Evolutionary conservation across 2,888 invertebrate genomes (phyloP), one percentile per base, ranked within the genome.

Genomic region (Shargacucullia verbasci): DNA sequence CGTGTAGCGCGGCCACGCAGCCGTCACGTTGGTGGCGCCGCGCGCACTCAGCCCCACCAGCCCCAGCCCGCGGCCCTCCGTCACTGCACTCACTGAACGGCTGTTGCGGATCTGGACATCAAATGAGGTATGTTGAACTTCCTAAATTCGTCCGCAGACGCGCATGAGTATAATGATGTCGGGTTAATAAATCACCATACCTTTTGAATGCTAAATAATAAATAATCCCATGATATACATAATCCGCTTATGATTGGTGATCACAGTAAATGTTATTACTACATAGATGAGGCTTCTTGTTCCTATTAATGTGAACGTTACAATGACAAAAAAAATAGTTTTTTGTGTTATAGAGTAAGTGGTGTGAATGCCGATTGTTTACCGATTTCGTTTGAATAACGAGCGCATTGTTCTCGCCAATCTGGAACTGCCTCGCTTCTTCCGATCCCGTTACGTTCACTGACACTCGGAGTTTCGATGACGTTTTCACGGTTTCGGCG

Each of bases 1-100:
- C 43, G 96, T 97, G 88, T 98, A 98, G 68, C 97, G 94, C 2
- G 98, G 98, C 95, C 97, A 97, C 33, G 97, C 96, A 25, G 97
- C 98, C 11, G 98, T 98, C 3, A 98, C 97, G 82, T 98, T 97
- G 59, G 98, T 95, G 86, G 97, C 97, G 81, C 97, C 98, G 41
- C 95, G 95, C 72, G 97, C 98, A 0, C 97, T 95, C 14, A 99
- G 95, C 78, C 97, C 97, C 40, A 97, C 95, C 57, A 98, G 88
- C 0, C 96, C 97, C 49, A 98, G 95, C 9, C 99, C 99, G 43
- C 94, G 95, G 11, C 99, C 99, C 72, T 95, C 95, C 0, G 97
- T 98, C 44, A 95, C 95, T 14, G 98, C 94, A 59, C 96, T 96
- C 0, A 98, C 95, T 60, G 95, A 90, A 9, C 96, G 94, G 0